Base-by-base conservation (phyloP, 2,888 invertebrate genomes). In the Uropetala carovei region DNA sequence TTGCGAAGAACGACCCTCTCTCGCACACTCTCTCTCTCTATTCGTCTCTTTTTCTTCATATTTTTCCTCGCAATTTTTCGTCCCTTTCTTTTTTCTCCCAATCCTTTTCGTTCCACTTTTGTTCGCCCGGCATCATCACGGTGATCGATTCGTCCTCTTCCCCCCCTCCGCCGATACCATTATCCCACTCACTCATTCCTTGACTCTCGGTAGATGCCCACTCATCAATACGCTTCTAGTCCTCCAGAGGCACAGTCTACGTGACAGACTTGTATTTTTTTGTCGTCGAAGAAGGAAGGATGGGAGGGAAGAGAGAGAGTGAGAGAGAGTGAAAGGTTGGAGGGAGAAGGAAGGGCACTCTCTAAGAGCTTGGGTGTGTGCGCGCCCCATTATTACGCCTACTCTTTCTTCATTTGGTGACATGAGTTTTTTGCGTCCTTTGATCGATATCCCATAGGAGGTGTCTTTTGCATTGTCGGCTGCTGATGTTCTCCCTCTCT, bases 361-460 rank as follows among this genome's bases (percentile, higher is more conserved):
- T 89, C 68, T 7, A 59, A 30, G 60, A 43, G 89, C 16, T 30
- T 43, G 43, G 60, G 43, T 89, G 43, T 43, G 89, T 64, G 89
- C 43, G 43, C 43, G 9, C 43, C 30, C 89, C 89, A 89, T 89
- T 89, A 89, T 89, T 89, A 89, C 86, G 18, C 86, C 86, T 60
- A 86, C 89, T 89, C 89, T 60, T 64, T 60, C 89, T 60, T 60
- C 86, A 60, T 60, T 86, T 86, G 59, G 59, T 59, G 86, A 86
- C 86, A 59, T 86, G 86, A 59, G 60, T 89, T 30, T 89, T 89
- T 89, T 89, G 13, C 57, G 43, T 64, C 89, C 89, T 64, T 43
- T 89, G 89, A 89, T 89, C 89, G 68, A 89, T 89, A 89, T 86
- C 60, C 86, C 86, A 86, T 86, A 86, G 86, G 89, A 89, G 64